Percentiles rank a stretch among this genome's conserved stretches.
Conservation (phyloP, 2,113 vertebrate species). For the Todiramphus chloris region DNA sequence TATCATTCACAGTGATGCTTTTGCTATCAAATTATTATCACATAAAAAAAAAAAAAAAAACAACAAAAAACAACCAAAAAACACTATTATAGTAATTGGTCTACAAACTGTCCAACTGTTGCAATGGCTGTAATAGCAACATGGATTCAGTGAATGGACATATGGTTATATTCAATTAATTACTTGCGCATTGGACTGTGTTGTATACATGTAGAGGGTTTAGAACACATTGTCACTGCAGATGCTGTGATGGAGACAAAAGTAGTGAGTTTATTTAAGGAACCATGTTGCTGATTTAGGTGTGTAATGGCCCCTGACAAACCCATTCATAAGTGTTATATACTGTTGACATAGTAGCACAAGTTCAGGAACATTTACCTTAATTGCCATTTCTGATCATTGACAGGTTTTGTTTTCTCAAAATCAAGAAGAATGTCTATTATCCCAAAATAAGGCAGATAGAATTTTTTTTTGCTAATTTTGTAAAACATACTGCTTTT, state of each 20-base stretch:
- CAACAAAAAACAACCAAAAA: neutral
- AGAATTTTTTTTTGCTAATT: neutral
- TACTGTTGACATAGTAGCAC: neutral
- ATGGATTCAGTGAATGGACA: neutral
- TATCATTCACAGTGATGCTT: neutral
- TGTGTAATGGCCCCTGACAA: constrained; percentile 24
- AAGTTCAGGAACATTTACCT: constrained; percentile 18
- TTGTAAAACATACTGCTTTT: neutral
- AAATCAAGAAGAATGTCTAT: neutral
- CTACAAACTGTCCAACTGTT: constrained; percentile 28
- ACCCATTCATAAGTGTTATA: neutral
- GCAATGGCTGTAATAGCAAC: neutral
- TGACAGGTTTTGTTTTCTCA: constrained; percentile 13
- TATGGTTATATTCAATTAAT: constrained; percentile 15
- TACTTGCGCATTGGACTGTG: neutral
- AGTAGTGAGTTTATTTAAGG: neutral
- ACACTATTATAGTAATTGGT: neutral
- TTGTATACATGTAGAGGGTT: neutral
- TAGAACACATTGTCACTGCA: constrained; percentile 32
- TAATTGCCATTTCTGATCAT: constrained; percentile 10
- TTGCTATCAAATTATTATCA: neutral
- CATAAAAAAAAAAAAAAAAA: neutral
- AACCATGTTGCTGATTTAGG: constrained; percentile 31
- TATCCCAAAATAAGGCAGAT: neutral
- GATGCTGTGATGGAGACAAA: neutral